phyloP scores from a whole-genome alignment of 2,113 vertebrate species.

The Lagopus muta region DNA sequence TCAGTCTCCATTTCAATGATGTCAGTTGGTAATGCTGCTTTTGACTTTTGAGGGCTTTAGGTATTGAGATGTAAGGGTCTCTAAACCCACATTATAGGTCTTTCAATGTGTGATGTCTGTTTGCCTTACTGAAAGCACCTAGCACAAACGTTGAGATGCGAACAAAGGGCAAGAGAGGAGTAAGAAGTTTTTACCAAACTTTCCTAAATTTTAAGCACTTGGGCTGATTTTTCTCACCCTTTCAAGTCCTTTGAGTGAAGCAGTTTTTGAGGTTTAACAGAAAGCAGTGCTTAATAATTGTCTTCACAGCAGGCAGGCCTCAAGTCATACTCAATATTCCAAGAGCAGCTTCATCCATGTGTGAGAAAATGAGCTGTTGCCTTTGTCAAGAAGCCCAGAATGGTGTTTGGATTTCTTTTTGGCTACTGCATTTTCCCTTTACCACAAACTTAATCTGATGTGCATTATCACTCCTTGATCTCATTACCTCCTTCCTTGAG shows the following conservation, averaged over 20 bases:
- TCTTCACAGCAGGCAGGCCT: neutral
- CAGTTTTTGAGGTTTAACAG: constrained; percentile 25
- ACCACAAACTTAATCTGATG: constrained; percentile 27
- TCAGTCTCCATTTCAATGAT: neutral
- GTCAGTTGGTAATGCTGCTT: neutral
- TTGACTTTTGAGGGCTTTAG: neutral
- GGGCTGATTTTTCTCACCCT: neutral
- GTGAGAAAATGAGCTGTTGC: constrained; percentile 13
- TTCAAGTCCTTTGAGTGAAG: neutral
- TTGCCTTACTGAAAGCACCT: neutral
- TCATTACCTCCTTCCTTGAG: constrained; percentile 35
- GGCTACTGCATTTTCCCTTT: constrained; percentile 3
- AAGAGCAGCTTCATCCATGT: neutral
- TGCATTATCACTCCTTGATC: constrained; percentile 40
- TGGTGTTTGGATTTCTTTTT: constrained; percentile 21
- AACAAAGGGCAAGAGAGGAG: neutral
- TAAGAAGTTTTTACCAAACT: neutral
- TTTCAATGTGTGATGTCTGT: neutral
- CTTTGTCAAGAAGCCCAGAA: constrained; percentile 12
- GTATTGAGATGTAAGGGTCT: neutral
- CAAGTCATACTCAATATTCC: neutral
- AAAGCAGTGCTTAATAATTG: neutral
- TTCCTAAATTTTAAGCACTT: constrained; percentile 7
- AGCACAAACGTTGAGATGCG: neutral
- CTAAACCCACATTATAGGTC: neutral